Percentiles rank a stretch among this genome's conserved stretches.
These are phyloP conservation scores for Eristalis pertinax DNA, from an alignment of 2,888 invertebrate species.

Conservation along the genomic window DNA sequence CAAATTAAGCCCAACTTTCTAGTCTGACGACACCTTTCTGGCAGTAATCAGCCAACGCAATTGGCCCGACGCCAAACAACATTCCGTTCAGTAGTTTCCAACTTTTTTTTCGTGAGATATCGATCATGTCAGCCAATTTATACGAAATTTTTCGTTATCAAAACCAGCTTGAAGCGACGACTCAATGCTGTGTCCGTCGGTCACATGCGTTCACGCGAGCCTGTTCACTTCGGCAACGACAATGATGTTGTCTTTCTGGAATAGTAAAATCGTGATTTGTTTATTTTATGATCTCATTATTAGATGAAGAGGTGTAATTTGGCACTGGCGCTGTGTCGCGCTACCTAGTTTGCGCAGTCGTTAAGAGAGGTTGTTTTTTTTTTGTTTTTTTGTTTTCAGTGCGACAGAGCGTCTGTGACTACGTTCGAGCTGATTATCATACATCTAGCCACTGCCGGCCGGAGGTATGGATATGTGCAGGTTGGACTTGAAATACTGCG, in stretches of 20 bases:
- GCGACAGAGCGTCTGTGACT: not conserved
- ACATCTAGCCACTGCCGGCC: not conserved
- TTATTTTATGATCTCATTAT: constrained; percentile 62
- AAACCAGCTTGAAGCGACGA: not conserved
- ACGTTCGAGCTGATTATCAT: not conserved
- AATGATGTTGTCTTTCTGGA: constrained; percentile 40
- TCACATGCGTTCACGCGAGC: not conserved
- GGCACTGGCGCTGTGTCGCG: constrained; percentile 25
- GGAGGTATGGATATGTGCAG: not conserved
- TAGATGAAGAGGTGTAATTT: constrained; percentile 52
- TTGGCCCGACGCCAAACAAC: not conserved
- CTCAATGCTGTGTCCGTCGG: not conserved
- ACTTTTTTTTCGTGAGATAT: not conserved
- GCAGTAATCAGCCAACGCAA: not conserved
- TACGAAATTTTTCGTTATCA: not conserved
- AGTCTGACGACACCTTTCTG: not conserved
- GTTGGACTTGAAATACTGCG: constrained; percentile 2
- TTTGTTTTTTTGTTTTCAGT: not conserved
- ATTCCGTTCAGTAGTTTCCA: not conserved
- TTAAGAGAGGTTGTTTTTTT: not conserved
- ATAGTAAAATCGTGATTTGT: constrained; percentile 60
- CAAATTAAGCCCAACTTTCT: not conserved
- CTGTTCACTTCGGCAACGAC: not conserved
- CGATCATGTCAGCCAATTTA: not conserved
- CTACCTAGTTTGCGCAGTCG: constrained; percentile 34